A percentile compares a stretch with the other conserved stretches of the same genome.
These are phyloP conservation scores for Strigops habroptila DNA, from an alignment of 2,113 vertebrate genomes.

Conservation along the genomic window DNA sequence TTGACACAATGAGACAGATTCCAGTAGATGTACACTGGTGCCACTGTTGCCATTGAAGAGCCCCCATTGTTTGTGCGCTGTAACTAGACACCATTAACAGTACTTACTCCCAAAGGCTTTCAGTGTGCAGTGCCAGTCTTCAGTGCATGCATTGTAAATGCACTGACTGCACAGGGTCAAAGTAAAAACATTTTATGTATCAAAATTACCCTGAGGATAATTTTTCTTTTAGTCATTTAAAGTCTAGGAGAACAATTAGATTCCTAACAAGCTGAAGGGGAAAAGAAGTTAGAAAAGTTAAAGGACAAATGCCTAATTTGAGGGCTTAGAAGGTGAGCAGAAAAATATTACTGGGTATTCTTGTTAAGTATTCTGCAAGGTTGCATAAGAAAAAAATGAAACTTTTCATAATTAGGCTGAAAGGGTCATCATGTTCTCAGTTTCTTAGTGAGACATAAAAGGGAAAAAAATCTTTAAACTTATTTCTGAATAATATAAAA, in stretches of 20 bases:
- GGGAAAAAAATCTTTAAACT: background rate
- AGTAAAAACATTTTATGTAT: background rate
- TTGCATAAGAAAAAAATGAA: background rate
- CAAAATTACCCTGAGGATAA: background rate
- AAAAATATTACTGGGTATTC: background rate
- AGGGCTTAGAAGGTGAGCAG: background rate
- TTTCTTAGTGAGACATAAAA: background rate
- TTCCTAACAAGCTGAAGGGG: background rate
- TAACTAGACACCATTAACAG: background rate
- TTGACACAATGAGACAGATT: background rate
- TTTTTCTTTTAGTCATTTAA: background rate
- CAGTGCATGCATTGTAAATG: background rate
- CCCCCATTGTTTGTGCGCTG: fast-evolving
- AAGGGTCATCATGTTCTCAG: background rate
- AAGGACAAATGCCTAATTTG: background rate
- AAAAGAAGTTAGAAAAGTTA: background rate
- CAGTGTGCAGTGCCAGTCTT: background rate
- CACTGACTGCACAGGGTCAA: background rate
- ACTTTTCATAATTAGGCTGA: background rate
- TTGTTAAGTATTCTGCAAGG: background rate
- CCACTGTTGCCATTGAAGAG: background rate
- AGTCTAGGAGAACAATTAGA: background rate
- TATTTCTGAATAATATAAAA: background rate
- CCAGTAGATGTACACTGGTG: background rate
- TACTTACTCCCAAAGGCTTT: background rate